Base-by-base conservation (phyloP, 2,888 invertebrate species). In the Mechanitis messenoides region DNA sequence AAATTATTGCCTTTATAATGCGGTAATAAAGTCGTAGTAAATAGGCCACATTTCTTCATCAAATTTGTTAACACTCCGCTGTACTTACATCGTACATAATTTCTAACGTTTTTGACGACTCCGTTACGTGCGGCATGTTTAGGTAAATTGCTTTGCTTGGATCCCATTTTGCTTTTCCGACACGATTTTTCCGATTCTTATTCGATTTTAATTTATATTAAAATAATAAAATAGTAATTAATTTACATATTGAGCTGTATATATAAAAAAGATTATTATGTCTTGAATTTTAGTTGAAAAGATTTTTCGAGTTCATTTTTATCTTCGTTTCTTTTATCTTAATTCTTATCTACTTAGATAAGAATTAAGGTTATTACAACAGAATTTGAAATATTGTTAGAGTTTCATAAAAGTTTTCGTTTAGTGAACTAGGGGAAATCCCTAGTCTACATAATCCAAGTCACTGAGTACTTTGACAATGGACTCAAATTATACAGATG, bases 401-500 rank as follows among this genome's bases (percentile, higher is more conserved):
- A 42, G 42, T 42, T 9, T 7, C 1, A 42, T 42, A 42, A 42
- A 66, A 62, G 54, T 60, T 66, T 56, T 42, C 54, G 38, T 58
- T 38, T 53, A 54, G 56, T 59, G 53, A 61, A 53, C 46, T 53
- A 45, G 56, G 63, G 35, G 54, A 60, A 67, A 59, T 69, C 69
- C 69, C 67, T 57, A 68, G 65, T 59, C 60, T 60, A 58, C 64
- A 53, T 68, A 68, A 67, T 65, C 65, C 67, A 69, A 69, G 70
- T 65, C 68, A 71, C 67, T 60, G 67, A 60, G 65, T 71, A 64
- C 64, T 61, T 68, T 68, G 70, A 75, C 75, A 75, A 74, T 76
- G 65, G 71, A 54, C 63, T 64, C 69, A 73, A 77, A 74, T 76
- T 76, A 74, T 75, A 72, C 77, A 73, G 72, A 71, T 73, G 74